These are phyloP conservation scores for Pseudorhiza aurosa DNA, from an alignment of 30 jellyfish, hydroid and myxozoan genomes.

Conservation along the genomic window DNA sequence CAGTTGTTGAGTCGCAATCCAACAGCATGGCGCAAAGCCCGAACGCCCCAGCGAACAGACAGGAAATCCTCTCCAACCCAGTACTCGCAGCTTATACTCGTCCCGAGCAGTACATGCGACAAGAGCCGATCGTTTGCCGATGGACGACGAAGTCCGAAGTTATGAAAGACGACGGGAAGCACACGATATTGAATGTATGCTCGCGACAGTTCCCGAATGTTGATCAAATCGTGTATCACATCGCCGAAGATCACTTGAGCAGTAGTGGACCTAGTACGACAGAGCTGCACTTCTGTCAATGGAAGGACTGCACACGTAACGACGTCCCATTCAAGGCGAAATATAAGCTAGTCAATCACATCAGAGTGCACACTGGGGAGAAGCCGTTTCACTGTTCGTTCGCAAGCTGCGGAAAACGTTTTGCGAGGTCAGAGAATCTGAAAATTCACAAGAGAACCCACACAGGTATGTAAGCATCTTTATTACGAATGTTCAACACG, in stretches of 20 bases:
- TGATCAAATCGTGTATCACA: slow-evolving; percentile 85
- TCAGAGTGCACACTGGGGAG: slow-evolving; percentile 95
- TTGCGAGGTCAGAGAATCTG: slow-evolving; percentile 92
- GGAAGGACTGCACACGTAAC: slow-evolving; percentile 93
- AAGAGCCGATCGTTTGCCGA: slow-evolving; percentile 57
- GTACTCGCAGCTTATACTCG: slow-evolving; percentile 60
- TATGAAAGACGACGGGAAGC: slow-evolving; percentile 33
- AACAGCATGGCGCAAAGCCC: not conserved
- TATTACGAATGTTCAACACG: not conserved
- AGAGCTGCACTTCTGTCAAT: slow-evolving; percentile 85
- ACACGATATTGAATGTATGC: slow-evolving; percentile 50
- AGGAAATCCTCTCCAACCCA: slow-evolving; percentile 35
- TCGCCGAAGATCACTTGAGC: slow-evolving; percentile 86
- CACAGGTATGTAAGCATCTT: slow-evolving; percentile 65
- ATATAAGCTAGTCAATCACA: slow-evolving; percentile 91
- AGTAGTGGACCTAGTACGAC: slow-evolving; percentile 78
- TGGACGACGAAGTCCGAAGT: slow-evolving; percentile 62
- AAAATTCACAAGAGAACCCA: slow-evolving; percentile 93
- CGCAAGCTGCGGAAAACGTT: slow-evolving; percentile 91
- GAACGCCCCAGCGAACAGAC: slow-evolving; percentile 12
- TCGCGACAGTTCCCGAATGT: slow-evolving; percentile 74
- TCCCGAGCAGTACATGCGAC: slow-evolving; percentile 65
- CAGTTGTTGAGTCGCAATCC: slow-evolving; percentile 26
- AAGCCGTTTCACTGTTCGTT: slow-evolving; percentile 94
- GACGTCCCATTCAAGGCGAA: slow-evolving; percentile 90